Conservation (phyloP, 2,888 invertebrate genomes). For the Heliconius cydno region DNA sequence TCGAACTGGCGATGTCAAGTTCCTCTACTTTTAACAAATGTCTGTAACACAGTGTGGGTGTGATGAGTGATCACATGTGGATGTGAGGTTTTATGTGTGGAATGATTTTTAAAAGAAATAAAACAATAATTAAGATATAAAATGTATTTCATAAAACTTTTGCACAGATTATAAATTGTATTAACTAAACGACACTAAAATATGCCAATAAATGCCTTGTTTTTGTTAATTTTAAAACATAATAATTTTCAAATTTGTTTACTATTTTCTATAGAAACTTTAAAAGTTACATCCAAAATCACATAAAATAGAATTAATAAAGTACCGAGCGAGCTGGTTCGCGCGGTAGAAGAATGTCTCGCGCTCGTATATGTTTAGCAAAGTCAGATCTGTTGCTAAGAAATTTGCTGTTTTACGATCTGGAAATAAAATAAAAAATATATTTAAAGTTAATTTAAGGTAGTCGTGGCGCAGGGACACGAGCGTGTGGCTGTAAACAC, state of each 20-base stretch:
- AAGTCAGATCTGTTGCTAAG: conserved; percentile 59
- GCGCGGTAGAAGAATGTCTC: conserved; percentile 63
- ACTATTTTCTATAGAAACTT: conserved; percentile 1
- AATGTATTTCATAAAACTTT: neutral
- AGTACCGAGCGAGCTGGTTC: conserved; percentile 53
- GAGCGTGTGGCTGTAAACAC: neutral
- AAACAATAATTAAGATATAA: neutral
- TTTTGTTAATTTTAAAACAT: neutral
- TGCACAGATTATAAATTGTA: neutral
- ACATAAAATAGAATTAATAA: conserved; percentile 60
- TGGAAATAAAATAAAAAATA: conserved; percentile 45
- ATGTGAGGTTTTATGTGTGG: too few relatives aligned
- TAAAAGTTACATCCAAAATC: conserved; percentile 61
- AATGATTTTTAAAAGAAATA: neutral
- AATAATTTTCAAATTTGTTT: neutral
- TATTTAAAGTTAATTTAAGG: neutral
- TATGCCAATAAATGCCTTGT: neutral
- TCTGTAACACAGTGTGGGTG: neutral
- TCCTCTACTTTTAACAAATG: neutral
- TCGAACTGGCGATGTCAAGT: neutral
- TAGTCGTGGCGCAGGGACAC: too few relatives aligned
- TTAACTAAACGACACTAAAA: neutral
- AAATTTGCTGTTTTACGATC: conserved; percentile 60
- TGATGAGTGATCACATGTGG: too few relatives aligned
- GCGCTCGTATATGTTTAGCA: conserved; percentile 63